A percentile compares a stretch with the other conserved stretches of the same genome.
Evolutionary conservation across 2,797 vertebrate genomes (phyloP).

Genomic region (Hemibagrus guttatus): DNA sequence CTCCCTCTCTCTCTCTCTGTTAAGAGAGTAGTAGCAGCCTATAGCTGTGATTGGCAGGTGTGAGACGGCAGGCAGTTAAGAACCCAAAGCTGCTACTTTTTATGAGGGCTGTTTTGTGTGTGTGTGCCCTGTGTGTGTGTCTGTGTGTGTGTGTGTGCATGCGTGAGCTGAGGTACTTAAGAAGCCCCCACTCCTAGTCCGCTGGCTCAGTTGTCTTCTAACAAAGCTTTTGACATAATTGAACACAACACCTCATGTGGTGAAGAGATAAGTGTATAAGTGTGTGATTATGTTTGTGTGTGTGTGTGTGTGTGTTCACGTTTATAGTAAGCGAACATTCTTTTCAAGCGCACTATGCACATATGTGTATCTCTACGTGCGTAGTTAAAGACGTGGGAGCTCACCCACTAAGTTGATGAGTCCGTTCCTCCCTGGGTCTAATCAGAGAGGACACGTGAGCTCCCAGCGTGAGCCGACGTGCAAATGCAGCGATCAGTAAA

Average conservation of each 20-base stretch:
- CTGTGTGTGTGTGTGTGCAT: constrained; percentile 37
- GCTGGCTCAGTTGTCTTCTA: constrained; percentile 48
- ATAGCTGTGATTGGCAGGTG: constrained; percentile 3
- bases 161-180: constrained; percentile 56
- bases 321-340: background rate
- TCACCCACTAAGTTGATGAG: constrained; percentile 29
- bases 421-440: constrained; percentile 43
- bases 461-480: constrained; percentile 65
- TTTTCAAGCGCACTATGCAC: background rate
- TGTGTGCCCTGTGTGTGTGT: background rate
- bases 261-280: constrained; percentile 44
- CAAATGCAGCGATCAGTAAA: constrained; percentile 78
- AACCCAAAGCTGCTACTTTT: constrained; percentile 14
- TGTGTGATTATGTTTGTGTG: constrained; percentile 14
- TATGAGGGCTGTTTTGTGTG: constrained; percentile 6
- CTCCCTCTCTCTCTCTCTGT: constrained; percentile 3
- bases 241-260: constrained; percentile 53
- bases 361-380: background rate
- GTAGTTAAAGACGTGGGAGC: constrained; percentile 36
- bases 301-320: constrained; percentile 7
- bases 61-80: background rate
- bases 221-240: constrained; percentile 62
- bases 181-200: constrained; percentile 34
- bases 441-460: constrained; percentile 55
- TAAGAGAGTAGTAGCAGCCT: background rate